phyloP scores from a whole-genome alignment of 2,797 vertebrate genomes.

The Falco berigora region DNA sequence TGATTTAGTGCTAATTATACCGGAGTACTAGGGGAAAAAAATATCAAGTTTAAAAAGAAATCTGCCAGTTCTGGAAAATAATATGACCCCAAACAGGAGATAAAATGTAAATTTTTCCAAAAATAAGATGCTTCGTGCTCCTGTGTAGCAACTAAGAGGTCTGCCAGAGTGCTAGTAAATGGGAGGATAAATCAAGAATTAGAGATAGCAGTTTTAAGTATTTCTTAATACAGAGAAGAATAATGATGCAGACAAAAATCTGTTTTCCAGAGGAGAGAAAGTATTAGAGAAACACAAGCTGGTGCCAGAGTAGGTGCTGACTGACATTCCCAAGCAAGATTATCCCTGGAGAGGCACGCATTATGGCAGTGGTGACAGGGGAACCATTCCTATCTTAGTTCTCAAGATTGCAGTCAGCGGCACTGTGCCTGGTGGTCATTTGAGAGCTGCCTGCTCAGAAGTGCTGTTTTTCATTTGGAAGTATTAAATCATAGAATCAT shows the following conservation, averaged over 20 bases:
- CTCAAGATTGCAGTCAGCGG: neutral
- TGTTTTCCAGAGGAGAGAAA: neutral
- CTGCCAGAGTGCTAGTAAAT: neutral
- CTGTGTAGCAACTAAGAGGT: neutral
- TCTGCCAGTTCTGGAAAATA: conserved; percentile 39
- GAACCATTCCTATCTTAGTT: neutral
- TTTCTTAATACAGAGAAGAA: neutral
- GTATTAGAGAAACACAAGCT: neutral
- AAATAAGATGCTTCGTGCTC: neutral
- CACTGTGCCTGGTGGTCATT: neutral
- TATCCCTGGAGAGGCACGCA: neutral
- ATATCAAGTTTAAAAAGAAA: conserved; percentile 10
- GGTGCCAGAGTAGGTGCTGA: neutral
- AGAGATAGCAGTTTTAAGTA: neutral
- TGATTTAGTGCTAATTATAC: conserved; percentile 54
- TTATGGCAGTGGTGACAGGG: neutral
- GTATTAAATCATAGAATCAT: neutral
- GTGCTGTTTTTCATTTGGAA: neutral
- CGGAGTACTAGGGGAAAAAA: neutral
- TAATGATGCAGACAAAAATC: neutral
- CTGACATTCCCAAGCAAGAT: neutral
- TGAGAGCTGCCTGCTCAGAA: neutral
- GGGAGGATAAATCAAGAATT: neutral
- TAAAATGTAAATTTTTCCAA: conserved; percentile 13
- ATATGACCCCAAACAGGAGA: conserved; percentile 13